These are phyloP conservation scores for Oikopleura vanhoeffeni DNA, from an alignment of 23 tunicate genomes.

Conservation along the genomic window DNA sequence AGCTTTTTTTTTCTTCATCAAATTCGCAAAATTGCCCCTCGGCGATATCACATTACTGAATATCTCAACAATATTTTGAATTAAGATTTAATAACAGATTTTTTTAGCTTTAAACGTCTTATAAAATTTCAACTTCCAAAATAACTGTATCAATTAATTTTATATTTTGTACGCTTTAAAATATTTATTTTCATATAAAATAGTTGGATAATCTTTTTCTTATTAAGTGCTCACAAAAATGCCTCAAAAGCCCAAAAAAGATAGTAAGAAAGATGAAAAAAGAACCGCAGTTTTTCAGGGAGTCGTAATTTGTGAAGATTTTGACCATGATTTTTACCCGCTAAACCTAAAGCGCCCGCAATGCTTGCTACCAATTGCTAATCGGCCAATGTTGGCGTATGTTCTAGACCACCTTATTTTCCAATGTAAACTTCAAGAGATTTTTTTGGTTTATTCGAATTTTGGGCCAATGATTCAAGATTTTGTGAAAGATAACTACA, in stretches of 20 bases:
- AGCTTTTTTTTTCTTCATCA: too few relatives aligned
- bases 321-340: background rate
- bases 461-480: background rate
- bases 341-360: background rate
- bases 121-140: too few relatives aligned
- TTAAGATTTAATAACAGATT: too few relatives aligned
- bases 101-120: too few relatives aligned
- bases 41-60: too few relatives aligned
- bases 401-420: background rate
- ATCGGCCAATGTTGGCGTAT: background rate
- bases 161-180: too few relatives aligned
- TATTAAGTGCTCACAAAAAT: background rate
- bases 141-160: too few relatives aligned
- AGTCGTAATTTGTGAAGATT: conserved; percentile 8
- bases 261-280: background rate
- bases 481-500: background rate
- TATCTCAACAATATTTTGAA: too few relatives aligned
- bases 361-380: conserved; percentile 8
- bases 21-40: too few relatives aligned
- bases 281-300: background rate
- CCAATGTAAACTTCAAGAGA: conserved; percentile 4
- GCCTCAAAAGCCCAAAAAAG: background rate
- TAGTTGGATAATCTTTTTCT: too few relatives aligned
- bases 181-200: too few relatives aligned
- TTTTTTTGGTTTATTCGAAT: background rate